Conservation (phyloP, 2,888 invertebrate species). For the Epinotia bilunana region DNA sequence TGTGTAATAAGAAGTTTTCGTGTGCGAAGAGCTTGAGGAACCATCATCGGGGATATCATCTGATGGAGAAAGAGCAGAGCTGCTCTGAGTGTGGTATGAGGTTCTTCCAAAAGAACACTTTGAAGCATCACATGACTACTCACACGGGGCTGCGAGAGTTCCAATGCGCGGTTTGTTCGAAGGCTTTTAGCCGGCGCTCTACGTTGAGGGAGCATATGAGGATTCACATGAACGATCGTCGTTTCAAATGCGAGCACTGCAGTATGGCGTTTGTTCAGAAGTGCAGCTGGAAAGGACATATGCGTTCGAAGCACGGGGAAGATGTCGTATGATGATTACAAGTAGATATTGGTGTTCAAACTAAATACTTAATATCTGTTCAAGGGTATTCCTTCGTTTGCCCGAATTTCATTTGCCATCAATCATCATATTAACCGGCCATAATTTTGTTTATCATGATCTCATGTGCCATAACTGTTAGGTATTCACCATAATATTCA, state of each 20-base stretch:
- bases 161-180: conserved; percentile 60
- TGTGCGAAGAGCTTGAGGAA: conserved; percentile 58
- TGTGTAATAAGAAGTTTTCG: conserved; percentile 53
- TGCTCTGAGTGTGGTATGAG: conserved; percentile 64
- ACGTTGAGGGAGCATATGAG: conserved; percentile 61
- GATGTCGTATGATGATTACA: conserved; percentile 31
- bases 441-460: too few species aligned
- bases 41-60: conserved; percentile 66
- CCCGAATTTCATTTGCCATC: too few species aligned
- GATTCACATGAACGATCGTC: conserved; percentile 51
- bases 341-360: background rate
- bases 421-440: too few species aligned
- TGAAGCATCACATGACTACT: conserved; percentile 59
- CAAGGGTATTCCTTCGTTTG: too few species aligned
- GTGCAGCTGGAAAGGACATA: conserved; percentile 55
- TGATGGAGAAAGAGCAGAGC: conserved; percentile 64
- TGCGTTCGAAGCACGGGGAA: conserved; percentile 59
- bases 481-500: too few species aligned
- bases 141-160: conserved; percentile 58
- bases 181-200: conserved; percentile 58
- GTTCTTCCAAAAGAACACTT: conserved; percentile 60
- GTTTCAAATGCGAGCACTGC: conserved; percentile 51
- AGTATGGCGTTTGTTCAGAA: conserved; percentile 53
- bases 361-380: background rate
- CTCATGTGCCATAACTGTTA: too few species aligned